Evolutionary conservation across 2,113 vertebrate species (phyloP), one percentile per base, ranked within the genome.

Genomic region (Donacobius atricapilla): DNA sequence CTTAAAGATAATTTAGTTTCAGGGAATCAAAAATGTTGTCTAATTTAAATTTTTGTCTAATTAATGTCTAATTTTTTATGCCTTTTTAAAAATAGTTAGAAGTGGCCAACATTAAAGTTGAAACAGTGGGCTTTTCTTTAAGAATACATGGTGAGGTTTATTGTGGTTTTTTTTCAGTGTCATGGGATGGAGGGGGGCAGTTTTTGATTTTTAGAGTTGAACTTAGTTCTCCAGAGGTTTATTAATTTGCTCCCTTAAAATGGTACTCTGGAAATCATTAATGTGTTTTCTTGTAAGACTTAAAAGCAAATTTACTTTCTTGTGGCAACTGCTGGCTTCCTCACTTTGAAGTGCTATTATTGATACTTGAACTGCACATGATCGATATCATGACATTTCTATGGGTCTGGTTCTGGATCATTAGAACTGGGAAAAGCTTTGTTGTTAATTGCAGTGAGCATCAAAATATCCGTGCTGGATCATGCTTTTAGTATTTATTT

Each of bases 401-500:
- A 1, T 70, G 45, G 11, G 21, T 15, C 44, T 72, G 8, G 12
- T 56, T 61, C 35, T 84, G 40, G 33, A 39, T 79, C 28, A 57
- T 58, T 71, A 73, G 47, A 83, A 25, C 53, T 71, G 35, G 53
- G 39, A 89, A 77, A 85, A 83, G 12, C 60, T 80, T 69, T 76
- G 25, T 23, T 70, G 15, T 56, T 82, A 56, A 47, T 44, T 75
- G 17, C 40, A 64, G 24, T 50, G 47, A 60, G 39, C 7, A 42
- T 54, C 48, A 64, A 80, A 90, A 71, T 6, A 87, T 64, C 48
- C 20, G 13, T 73, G 9, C 33, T 75, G 33, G 42, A 88, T 92
- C 65, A 53, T 54, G 66, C 24, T 96, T 87, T 87, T 27, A 79
- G 72, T 50, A 85, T 69, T 83, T 35, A 72, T 91, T 42, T 96